These are phyloP conservation scores for Erannis defoliaria DNA, from an alignment of 2,888 invertebrate genomes.

Conservation along the genomic window DNA sequence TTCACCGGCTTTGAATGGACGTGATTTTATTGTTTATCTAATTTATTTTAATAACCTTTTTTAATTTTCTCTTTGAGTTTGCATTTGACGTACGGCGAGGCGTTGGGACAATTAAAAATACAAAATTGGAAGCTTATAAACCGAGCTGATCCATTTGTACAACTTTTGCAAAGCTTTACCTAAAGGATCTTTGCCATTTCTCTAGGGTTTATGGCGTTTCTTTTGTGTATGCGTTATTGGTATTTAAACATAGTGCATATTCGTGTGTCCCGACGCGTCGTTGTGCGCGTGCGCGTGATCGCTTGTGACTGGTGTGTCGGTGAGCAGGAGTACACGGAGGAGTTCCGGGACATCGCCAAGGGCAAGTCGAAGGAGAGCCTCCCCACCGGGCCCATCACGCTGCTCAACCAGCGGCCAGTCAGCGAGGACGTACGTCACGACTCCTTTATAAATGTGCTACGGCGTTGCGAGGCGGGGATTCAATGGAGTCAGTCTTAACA, in stretches of 20 bases:
- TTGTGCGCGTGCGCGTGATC: conserved; percentile 62
- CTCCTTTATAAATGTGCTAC: conserved; percentile 17
- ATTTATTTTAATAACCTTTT: conserved; percentile 63
- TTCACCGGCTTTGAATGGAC: conserved; percentile 78
- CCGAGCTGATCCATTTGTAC: no score
- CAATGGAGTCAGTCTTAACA: background rate
- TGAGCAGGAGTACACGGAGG: conserved; percentile 97
- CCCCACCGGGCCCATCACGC: conserved; percentile 96
- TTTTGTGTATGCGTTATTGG: background rate
- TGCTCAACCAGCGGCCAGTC: conserved; percentile 98
- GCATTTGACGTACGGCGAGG: conserved; percentile 75
- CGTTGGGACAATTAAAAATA: conserved; percentile 69
- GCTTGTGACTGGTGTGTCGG: conserved; percentile 79
- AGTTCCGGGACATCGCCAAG: conserved; percentile 98
- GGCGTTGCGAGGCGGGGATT: background rate
- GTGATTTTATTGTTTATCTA: conserved; percentile 61
- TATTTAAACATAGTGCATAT: background rate
- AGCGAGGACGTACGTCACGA: conserved; percentile 94
- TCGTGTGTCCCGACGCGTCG: conserved; percentile 63
- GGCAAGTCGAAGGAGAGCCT: conserved; percentile 97
- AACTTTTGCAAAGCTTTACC: no score
- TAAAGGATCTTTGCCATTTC: no score
- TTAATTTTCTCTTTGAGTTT: conserved; percentile 69
- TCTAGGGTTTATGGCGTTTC: no score
- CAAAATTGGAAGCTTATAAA: background rate